Base-by-base conservation (phyloP, 1,140 invertebrate genomes). In the Drosophila prosaltans region DNA sequence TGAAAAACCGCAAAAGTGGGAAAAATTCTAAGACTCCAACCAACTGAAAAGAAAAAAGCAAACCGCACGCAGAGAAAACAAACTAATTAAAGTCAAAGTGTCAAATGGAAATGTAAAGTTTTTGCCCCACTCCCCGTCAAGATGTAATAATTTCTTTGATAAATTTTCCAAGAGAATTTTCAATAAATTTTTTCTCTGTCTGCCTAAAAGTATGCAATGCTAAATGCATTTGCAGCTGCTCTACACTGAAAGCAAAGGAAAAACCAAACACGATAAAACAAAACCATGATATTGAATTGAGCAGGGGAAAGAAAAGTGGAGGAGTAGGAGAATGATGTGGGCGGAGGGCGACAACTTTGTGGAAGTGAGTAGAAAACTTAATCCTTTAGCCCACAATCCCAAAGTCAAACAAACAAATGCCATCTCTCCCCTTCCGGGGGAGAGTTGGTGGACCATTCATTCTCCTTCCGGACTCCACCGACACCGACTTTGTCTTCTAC, bases 401-500 rank as follows among this genome's bases (percentile, higher is more conserved):
- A 89, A 88, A 88, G 80, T 83, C 84, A 88, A 83, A 83, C 83
- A 88, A 77, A 88, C 84, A 73, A 74, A 77, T 79, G 73, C 77
- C 69, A 45, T 48, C 58, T 63, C 40, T 41, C 16, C 39, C 30
- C 16, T 40, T 48, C 9, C 5, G 1, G 32, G 40, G 24, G 36
- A 58, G 21, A 43, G 36, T 4, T 58, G 41, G 16, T 60, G 39
- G 40, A 30, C 55, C 16, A 16, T 39, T 58, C 60, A 59, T 48
- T 48, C 45, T 6, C 21, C 16, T 48, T 6, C 32, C 32, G 6
- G 28, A 30, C 28, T 36, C 32, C 32, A 36, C 32, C 32, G 6
- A 36, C 28, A 63, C 51, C 65, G 16, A 21, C 41, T 48, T 16
- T n/a, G 61, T 32, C 11, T 43, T 30, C 21, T 40, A 66, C 26